phyloP scores from a whole-genome alignment of 2,797 vertebrate genomes.

The Geotrypetes seraphini region DNA sequence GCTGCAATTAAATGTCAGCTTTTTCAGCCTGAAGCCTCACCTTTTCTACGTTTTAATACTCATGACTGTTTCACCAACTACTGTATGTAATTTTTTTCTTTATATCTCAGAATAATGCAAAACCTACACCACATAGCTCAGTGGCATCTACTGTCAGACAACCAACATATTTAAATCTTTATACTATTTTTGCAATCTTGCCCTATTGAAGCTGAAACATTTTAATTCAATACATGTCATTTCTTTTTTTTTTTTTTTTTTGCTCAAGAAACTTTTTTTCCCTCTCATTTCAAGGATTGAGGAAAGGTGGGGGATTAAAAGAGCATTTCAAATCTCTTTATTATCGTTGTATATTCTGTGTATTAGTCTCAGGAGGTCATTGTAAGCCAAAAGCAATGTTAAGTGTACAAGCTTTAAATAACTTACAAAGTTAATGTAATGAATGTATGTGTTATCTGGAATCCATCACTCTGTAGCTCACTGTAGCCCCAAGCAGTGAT shows the following conservation, averaged over 20 bases:
- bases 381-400: constrained; percentile 56
- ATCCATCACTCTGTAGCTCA: constrained; percentile 53
- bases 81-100: neutral
- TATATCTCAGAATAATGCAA: constrained; percentile 6
- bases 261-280: neutral
- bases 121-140: neutral
- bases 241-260: neutral
- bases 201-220: too few relatives aligned
- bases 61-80: neutral
- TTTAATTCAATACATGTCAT: accelerated
- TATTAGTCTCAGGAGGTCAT: constrained; percentile 50
- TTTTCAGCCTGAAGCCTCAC: constrained; percentile 3
- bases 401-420: constrained; percentile 60
- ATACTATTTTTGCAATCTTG: too few relatives aligned
- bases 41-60: constrained; percentile 8
- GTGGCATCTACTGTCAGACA: too few relatives aligned
- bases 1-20: neutral
- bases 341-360: constrained; percentile 10
- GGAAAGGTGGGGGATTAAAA: too few relatives aligned
- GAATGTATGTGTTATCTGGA: constrained; percentile 54
- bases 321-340: constrained; percentile 17
- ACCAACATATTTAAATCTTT: too few relatives aligned
- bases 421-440: constrained; percentile 62
- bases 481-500: constrained; percentile 60
- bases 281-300: neutral